Conservation (phyloP, 53 echinoderm and acorn worm genomes). For the Pentamera pediparva region DNA sequence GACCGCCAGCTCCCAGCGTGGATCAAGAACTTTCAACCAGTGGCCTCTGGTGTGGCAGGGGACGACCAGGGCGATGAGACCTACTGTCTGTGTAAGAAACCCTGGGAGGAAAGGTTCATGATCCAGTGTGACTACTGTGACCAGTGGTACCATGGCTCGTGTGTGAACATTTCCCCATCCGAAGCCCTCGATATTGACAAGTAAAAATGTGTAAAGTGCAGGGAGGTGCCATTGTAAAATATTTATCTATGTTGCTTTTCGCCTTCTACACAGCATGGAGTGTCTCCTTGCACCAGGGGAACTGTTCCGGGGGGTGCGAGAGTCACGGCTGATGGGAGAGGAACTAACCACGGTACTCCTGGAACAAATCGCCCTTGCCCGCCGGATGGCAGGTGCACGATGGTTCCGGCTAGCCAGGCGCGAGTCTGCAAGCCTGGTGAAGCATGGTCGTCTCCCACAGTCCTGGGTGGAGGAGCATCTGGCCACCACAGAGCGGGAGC, state of each 20-base stretch:
- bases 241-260: neutral
- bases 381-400: no score
- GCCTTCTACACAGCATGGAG: no score
- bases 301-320: neutral
- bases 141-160: neutral
- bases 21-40: slow-evolving; percentile 10
- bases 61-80: neutral
- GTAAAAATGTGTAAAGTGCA: neutral
- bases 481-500: no score
- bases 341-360: neutral
- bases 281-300: neutral
- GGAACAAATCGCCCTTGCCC: no score
- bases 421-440: no score
- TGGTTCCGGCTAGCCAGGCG: no score
- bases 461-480: no score
- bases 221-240: neutral
- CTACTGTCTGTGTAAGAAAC: neutral
- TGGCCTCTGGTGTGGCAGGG: neutral
- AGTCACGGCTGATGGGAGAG: neutral
- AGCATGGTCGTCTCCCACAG: no score
- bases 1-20: slow-evolving; percentile 38
- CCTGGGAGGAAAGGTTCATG: neutral
- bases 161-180: neutral
- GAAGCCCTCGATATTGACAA: neutral
- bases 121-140: neutral